Evolutionary conservation across 2,888 invertebrate genomes (phyloP).

Genomic region (Cerastis leucographa): DNA sequence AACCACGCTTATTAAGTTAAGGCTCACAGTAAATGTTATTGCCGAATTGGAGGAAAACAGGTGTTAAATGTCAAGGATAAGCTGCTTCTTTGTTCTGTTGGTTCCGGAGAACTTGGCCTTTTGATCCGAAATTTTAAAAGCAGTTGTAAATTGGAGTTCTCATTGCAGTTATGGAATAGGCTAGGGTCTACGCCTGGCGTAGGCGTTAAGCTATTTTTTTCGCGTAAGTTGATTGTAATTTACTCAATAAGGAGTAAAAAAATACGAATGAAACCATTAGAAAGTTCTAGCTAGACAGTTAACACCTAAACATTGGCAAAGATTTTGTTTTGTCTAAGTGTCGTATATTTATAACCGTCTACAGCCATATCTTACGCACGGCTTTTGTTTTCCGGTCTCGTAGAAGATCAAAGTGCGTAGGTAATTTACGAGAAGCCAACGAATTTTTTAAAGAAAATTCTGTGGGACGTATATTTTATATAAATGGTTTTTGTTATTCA

Average conservation of each 20-base stretch:
- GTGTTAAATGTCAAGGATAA: conserved; percentile 73
- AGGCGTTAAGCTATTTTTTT: background rate
- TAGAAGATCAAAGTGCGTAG: conserved; percentile 63
- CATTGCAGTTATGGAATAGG: background rate
- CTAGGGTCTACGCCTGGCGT: background rate
- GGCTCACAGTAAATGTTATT: conserved; percentile 74
- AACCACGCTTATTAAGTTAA: conserved; percentile 74
- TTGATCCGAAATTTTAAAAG: background rate
- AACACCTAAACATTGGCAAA: conserved; percentile 56
- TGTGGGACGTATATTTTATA: conserved; percentile 59
- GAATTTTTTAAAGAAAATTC: conserved; percentile 56
- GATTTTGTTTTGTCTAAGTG: conserved; percentile 60
- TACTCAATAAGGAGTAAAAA: background rate
- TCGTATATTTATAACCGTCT: conserved; percentile 54
- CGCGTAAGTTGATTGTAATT: background rate
- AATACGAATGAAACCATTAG: background rate
- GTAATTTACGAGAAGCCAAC: conserved; percentile 58
- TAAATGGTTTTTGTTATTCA: conserved; percentile 59
- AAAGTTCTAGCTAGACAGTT: conserved; percentile 12
- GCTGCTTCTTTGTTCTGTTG: conserved; percentile 20
- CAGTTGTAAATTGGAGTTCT: background rate
- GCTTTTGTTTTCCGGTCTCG: conserved; percentile 65
- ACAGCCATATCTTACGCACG: conserved; percentile 39
- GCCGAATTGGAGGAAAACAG: conserved; percentile 75
- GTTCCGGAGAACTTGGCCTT: background rate